Conservation (phyloP, 1,140 invertebrate species). For the Drosophila gunungcola region DNA sequence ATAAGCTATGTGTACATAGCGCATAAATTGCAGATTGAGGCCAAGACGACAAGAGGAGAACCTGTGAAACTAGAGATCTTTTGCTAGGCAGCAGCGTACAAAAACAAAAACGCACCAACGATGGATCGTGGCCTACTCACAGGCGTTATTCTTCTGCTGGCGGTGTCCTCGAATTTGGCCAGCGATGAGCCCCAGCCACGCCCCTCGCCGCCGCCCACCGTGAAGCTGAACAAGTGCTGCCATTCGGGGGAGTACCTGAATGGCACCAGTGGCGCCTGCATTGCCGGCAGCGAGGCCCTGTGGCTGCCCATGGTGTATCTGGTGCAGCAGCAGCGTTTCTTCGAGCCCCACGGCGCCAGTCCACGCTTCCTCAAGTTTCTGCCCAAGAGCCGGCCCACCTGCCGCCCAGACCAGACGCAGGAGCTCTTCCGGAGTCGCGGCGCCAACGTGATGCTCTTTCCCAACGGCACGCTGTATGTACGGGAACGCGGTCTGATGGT, state of each 20-base stretch:
- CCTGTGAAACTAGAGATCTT: neutral
- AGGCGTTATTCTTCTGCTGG: neutral
- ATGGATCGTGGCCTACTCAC: neutral
- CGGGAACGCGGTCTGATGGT: constrained; percentile 81
- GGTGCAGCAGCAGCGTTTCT: constrained; percentile 62
- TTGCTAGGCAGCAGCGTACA: neutral
- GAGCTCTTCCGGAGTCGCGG: constrained; percentile 61
- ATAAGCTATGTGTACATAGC: constrained; percentile 14
- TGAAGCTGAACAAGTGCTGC: constrained; percentile 82
- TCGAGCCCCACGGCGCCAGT: constrained; percentile 54
- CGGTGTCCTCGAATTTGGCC: neutral
- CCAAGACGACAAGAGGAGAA: constrained; percentile 1
- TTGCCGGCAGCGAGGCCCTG: constrained; percentile 59
- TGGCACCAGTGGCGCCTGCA: constrained; percentile 48
- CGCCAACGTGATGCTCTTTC: constrained; percentile 83
- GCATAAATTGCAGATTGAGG: constrained; percentile 22
- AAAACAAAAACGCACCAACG: neutral
- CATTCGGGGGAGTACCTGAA: constrained; percentile 75
- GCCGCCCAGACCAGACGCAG: constrained; percentile 24
- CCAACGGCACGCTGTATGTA: constrained; percentile 86
- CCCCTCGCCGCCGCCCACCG: constrained; percentile 49
- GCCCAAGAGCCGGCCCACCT: constrained; percentile 63
- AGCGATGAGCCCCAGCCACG: neutral
- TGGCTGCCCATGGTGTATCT: constrained; percentile 79
- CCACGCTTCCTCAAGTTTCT: constrained; percentile 73